Evolutionary conservation across 2,888 invertebrate species (phyloP).

Genomic region (Tetragonula carbonaria): DNA sequence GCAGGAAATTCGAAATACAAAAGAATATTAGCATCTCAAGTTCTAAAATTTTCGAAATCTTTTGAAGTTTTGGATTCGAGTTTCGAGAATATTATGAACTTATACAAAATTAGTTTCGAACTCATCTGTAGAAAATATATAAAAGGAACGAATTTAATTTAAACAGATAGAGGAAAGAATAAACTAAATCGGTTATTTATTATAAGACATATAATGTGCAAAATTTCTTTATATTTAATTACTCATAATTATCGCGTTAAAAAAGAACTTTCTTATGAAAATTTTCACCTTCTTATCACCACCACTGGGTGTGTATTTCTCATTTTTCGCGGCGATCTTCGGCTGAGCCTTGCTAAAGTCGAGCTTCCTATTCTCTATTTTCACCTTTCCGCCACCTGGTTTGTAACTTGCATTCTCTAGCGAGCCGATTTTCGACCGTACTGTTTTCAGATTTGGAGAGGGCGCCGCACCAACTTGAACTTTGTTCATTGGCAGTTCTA

Average conservation of each 20-base stretch:
- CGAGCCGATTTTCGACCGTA: slow-evolving; percentile 97
- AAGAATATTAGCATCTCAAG: no score
- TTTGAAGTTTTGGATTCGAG: no score
- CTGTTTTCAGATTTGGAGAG: slow-evolving; percentile 95
- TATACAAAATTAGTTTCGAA: no score
- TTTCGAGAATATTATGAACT: no score
- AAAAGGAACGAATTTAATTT: not conserved
- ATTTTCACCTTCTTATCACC: slow-evolving; percentile 93
- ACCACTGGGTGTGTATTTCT: slow-evolving; percentile 93
- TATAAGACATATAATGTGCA: not conserved
- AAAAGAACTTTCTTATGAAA: not conserved
- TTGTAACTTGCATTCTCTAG: slow-evolving; percentile 95
- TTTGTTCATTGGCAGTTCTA: slow-evolving; percentile 96
- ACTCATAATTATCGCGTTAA: not conserved
- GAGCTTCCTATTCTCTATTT: slow-evolving; percentile 94
- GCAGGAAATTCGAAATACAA: no score
- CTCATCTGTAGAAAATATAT: no score
- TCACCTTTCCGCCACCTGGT: slow-evolving; percentile 94
- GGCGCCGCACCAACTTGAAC: slow-evolving; percentile 96
- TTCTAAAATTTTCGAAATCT: no score
- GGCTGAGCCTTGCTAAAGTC: slow-evolving; percentile 93
- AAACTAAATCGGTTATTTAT: not conserved
- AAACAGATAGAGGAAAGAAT: not conserved
- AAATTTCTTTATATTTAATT: not conserved
- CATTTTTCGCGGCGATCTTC: slow-evolving; percentile 96